These are phyloP conservation scores for Sylvicola fuscatus DNA, from an alignment of 2,888 invertebrate species.

Conservation along the genomic window DNA sequence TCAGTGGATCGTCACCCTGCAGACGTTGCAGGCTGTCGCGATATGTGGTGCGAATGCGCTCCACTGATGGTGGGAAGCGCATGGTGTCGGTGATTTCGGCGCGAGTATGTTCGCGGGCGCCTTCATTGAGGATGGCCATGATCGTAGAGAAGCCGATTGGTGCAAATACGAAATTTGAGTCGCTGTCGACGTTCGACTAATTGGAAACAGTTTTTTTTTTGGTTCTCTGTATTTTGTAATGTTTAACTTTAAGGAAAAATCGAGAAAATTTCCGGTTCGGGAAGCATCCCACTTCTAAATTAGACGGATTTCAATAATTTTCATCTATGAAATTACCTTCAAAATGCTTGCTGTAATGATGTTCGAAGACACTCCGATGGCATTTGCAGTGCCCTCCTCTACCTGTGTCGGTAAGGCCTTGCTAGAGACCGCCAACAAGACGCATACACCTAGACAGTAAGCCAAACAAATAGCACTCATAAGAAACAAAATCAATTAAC, in stretches of 20 bases:
- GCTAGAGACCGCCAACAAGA: too few relatives aligned
- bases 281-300: too few relatives aligned
- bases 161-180: conserved; percentile 37
- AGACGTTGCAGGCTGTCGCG: conserved; percentile 5
- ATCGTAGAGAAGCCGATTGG: conserved; percentile 41
- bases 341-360: conserved; percentile 3
- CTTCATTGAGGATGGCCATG: conserved; percentile 40
- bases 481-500: too few relatives aligned
- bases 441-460: too few relatives aligned
- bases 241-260: too few relatives aligned
- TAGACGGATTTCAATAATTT: background rate
- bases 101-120: conserved; percentile 35
- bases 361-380: conserved; percentile 2
- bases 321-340: background rate
- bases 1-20: conserved; percentile 15
- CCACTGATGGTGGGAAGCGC: conserved; percentile 26
- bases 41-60: conserved; percentile 4
- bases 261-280: background rate
- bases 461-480: too few relatives aligned
- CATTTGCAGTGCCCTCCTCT: too few relatives aligned
- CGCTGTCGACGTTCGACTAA: conserved; percentile 16
- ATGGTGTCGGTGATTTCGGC: conserved; percentile 34
- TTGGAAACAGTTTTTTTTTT: too few relatives aligned
- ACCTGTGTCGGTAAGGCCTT: too few relatives aligned
- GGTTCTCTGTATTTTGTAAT: too few relatives aligned